Conservation (phyloP, 2,888 invertebrate genomes). For the Lithodes maja region DNA sequence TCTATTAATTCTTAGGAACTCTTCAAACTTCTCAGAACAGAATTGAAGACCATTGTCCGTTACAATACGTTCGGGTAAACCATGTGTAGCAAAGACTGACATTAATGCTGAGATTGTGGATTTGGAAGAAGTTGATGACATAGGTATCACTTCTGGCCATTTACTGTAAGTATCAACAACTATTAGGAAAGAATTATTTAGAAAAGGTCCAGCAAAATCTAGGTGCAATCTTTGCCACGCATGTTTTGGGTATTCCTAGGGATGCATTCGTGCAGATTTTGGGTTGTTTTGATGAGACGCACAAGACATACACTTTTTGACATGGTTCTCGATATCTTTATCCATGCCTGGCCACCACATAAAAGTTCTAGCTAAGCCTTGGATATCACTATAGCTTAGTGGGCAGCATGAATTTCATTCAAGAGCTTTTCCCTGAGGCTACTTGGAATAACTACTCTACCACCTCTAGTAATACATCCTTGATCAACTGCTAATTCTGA, state of each 20-base stretch:
- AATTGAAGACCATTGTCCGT: constrained; percentile 72
- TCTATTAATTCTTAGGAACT: constrained; percentile 65
- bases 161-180: constrained; percentile 71
- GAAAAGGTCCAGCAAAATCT: constrained; percentile 73
- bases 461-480: background rate
- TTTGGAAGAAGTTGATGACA: constrained; percentile 49
- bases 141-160: constrained; percentile 71
- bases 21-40: constrained; percentile 71
- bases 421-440: background rate
- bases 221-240: constrained; percentile 73
- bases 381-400: constrained; percentile 24
- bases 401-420: constrained; percentile 35
- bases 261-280: constrained; percentile 55
- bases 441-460: constrained; percentile 14
- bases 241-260: constrained; percentile 71
- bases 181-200: constrained; percentile 70
- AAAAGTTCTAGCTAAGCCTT: constrained; percentile 26
- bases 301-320: background rate
- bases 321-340: constrained; percentile 2
- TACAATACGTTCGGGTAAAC: constrained; percentile 71
- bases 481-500: background rate
- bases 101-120: constrained; percentile 66
- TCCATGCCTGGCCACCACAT: constrained; percentile 45
- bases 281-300: background rate
- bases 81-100: constrained; percentile 70